phyloP scores from a whole-genome alignment of 2,113 vertebrate genomes.

The Falco punctatus region DNA sequence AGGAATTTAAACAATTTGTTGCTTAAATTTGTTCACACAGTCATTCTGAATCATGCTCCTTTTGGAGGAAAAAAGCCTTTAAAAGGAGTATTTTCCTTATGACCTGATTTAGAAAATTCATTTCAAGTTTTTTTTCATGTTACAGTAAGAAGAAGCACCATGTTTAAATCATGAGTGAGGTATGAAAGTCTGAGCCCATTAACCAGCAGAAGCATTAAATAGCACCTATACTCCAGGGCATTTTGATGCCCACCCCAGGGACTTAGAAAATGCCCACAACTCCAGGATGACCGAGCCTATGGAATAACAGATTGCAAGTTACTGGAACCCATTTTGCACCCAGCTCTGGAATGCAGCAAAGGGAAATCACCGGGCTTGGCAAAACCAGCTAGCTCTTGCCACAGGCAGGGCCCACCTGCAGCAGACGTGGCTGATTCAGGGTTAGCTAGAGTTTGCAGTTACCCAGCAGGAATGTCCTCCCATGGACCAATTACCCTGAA shows the following conservation, averaged over 20 bases:
- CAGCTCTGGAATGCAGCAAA: not conserved
- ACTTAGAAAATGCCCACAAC: slow-evolving; percentile 46
- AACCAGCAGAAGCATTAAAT: slow-evolving; percentile 52
- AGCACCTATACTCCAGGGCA: slow-evolving; percentile 11
- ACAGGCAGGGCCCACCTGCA: not conserved
- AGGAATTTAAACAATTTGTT: not conserved
- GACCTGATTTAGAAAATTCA: slow-evolving; percentile 44
- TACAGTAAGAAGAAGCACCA: slow-evolving; percentile 9
- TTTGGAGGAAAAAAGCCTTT: not conserved
- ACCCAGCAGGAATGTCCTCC: not conserved
- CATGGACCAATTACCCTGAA: not conserved
- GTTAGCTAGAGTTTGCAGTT: not conserved
- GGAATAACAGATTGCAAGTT: not conserved
- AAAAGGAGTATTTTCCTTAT: not conserved
- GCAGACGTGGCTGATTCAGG: not conserved
- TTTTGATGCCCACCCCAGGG: not conserved
- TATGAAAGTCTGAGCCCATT: slow-evolving; percentile 44
- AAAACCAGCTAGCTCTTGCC: not conserved
- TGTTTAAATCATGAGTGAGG: slow-evolving; percentile 45
- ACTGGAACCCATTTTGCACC: not conserved
- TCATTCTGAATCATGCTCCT: not conserved
- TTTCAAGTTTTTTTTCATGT: slow-evolving; percentile 2
- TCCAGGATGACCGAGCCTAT: slow-evolving; percentile 15
- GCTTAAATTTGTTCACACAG: not conserved
- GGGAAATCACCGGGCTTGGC: not conserved